These are phyloP conservation scores for Isurus oxyrinchus DNA, from an alignment of 2,113 vertebrate genomes.

Conservation along the genomic window DNA sequence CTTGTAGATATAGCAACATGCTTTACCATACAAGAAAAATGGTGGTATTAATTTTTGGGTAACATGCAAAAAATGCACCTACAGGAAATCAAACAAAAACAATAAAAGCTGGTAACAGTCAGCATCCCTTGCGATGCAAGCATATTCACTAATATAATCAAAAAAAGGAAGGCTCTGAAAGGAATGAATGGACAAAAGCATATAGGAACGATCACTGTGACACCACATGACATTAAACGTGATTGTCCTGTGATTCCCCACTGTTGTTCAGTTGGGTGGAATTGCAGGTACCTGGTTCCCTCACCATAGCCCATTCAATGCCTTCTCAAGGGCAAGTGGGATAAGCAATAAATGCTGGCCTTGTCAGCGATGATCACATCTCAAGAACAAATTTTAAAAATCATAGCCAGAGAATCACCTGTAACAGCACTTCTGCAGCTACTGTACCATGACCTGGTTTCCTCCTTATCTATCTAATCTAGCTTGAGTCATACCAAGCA, in stretches of 20 bases:
- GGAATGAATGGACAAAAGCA: background rate
- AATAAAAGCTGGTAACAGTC: background rate
- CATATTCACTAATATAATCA: background rate
- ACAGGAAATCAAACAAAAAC: background rate
- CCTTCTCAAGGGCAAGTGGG: too few relatives aligned
- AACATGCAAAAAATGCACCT: background rate
- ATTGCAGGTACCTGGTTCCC: background rate
- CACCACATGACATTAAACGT: background rate
- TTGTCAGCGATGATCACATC: too few relatives aligned
- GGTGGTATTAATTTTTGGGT: background rate
- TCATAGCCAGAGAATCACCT: too few relatives aligned
- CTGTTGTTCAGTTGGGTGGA: background rate
- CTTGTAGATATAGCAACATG: background rate
- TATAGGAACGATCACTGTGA: background rate
- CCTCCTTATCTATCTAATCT: background rate
- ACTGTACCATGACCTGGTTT: too few relatives aligned
- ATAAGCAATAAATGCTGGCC: too few relatives aligned
- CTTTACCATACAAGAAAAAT: background rate
- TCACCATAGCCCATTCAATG: too few relatives aligned
- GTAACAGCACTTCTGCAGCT: too few relatives aligned
- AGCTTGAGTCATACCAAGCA: background rate
- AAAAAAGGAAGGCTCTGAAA: background rate
- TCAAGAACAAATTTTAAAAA: too few relatives aligned
- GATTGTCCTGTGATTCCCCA: background rate
- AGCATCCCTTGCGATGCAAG: background rate